phyloP scores from a whole-genome alignment of 2,888 invertebrate genomes.

The Harpalus rufipes region DNA sequence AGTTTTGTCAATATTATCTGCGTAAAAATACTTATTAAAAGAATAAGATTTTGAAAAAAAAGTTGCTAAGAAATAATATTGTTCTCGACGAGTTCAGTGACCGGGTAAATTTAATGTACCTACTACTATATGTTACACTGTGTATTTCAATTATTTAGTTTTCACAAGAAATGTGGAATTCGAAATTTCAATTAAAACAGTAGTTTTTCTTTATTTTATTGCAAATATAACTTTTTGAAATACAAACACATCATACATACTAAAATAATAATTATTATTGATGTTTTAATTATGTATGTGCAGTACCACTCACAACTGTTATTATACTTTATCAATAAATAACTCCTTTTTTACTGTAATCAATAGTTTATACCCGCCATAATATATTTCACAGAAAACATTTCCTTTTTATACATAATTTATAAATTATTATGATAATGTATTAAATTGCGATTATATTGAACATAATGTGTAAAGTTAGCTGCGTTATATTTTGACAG shows the following conservation, averaged over 20 bases:
- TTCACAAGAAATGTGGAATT: too few relatives aligned
- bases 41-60: too few relatives aligned
- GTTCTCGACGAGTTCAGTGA: too few relatives aligned
- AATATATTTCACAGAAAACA: background rate
- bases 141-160: too few relatives aligned
- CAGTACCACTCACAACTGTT: background rate
- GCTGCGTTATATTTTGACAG: background rate
- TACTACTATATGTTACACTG: too few relatives aligned
- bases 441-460: background rate
- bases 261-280: slow-evolving; percentile 24
- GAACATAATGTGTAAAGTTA: slow-evolving; percentile 22
- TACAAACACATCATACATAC: background rate
- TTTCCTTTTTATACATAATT: background rate
- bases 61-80: too few relatives aligned
- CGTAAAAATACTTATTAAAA: too few relatives aligned
- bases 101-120: too few relatives aligned
- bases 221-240: background rate
- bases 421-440: background rate
- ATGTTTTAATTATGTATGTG: slow-evolving; percentile 23
- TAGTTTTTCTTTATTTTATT: background rate
- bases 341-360: background rate
- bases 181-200: too few relatives aligned
- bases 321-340: background rate
- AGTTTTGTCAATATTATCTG: too few relatives aligned
- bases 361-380: background rate